These are phyloP conservation scores for Phrynosoma platyrhinos DNA, from an alignment of 2,113 vertebrate species.

Conservation along the genomic window DNA sequence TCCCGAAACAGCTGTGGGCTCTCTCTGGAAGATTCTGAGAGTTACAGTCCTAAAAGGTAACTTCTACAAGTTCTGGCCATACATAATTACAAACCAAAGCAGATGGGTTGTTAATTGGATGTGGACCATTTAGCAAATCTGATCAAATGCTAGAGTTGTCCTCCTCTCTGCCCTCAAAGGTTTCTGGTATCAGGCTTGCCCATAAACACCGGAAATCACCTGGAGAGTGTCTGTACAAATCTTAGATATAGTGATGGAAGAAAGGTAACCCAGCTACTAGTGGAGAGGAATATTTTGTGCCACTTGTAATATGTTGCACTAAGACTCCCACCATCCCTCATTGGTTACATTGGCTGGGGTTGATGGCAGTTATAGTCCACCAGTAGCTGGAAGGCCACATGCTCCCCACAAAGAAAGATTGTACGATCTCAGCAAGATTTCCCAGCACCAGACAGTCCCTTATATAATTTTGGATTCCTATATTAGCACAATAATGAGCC, in stretches of 20 bases:
- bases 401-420: neutral
- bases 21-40: too few species aligned
- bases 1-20: too few species aligned
- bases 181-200: neutral
- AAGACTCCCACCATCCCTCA: neutral
- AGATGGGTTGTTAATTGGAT: neutral
- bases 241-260: too few species aligned
- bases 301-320: neutral
- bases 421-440: neutral
- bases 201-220: neutral
- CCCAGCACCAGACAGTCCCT: neutral
- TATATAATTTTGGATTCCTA: neutral
- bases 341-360: neutral
- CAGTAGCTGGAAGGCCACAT: neutral
- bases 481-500: neutral
- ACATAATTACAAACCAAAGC: too few species aligned
- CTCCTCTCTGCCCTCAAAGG: neutral
- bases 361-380: neutral
- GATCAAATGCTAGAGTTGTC: neutral
- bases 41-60: too few species aligned
- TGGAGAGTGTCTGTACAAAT: neutral
- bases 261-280: neutral
- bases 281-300: neutral
- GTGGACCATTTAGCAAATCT: neutral
- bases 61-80: too few species aligned